A percentile compares a stretch with the other conserved stretches of the same genome.
Evolutionary conservation across 2,797 vertebrate genomes (phyloP).

Genomic region (Dallia pectoralis): DNA sequence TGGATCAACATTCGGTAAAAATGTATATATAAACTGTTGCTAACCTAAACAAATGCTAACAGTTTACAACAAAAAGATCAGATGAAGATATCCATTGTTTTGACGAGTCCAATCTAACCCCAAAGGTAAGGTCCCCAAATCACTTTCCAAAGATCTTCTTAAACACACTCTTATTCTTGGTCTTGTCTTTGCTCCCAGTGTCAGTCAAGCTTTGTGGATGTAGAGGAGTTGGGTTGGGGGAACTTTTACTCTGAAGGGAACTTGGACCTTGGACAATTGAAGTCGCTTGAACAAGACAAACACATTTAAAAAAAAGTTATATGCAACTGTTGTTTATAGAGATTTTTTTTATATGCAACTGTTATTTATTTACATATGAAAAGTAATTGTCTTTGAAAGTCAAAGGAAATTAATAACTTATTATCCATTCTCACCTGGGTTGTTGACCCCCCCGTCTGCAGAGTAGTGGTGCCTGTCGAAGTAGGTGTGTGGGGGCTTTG

Average conservation of each 20-base stretch:
- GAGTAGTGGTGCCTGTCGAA: slow-evolving; percentile 65
- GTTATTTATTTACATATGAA: neutral
- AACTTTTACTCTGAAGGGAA: slow-evolving; percentile 32
- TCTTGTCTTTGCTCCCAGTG: slow-evolving; percentile 45
- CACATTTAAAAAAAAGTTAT: neutral
- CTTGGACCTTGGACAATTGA: neutral
- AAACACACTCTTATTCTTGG: slow-evolving; percentile 58
- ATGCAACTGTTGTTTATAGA: neutral
- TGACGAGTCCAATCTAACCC: neutral
- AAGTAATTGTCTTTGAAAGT: neutral
- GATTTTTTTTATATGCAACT: neutral
- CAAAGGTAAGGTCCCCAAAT: neutral
- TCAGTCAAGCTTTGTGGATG: slow-evolving; percentile 32
- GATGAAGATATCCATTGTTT: neutral
- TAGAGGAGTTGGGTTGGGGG: slow-evolving; percentile 28
- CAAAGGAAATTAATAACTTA: neutral
- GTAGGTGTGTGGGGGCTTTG: slow-evolving; percentile 75
- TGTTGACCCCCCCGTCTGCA: slow-evolving; percentile 31
- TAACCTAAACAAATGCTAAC: neutral
- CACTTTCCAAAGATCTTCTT: slow-evolving; percentile 63
- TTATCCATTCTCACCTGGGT: slow-evolving; percentile 41
- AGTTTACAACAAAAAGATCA: neutral
- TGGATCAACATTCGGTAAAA: neutral
- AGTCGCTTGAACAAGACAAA: slow-evolving; percentile 26
- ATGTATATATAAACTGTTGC: neutral